Evolutionary conservation across 2,113 vertebrate species (phyloP).

Genomic region (Tamias sibiricus): DNA sequence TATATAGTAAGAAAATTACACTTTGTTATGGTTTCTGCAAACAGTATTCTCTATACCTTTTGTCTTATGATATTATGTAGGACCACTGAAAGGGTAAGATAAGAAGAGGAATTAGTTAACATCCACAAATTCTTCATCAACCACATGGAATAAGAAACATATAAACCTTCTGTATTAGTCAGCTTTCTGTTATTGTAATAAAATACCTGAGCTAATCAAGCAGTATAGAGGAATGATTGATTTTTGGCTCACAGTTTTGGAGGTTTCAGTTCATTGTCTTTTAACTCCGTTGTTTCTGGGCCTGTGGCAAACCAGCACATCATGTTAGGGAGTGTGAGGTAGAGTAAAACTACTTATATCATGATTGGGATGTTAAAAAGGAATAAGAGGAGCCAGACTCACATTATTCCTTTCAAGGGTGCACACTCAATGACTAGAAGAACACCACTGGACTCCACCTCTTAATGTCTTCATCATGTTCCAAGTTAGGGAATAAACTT

Average conservation of each 20-base stretch:
- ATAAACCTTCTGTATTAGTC: not conserved
- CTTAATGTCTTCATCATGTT: not conserved
- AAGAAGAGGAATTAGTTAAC: not conserved
- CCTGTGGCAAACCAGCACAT: not conserved
- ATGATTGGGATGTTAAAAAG: not conserved
- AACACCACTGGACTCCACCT: not conserved
- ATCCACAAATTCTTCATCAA: not conserved
- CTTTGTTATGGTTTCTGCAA: not conserved
- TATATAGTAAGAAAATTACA: not conserved
- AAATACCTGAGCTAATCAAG: not conserved
- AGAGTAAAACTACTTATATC: too few species aligned
- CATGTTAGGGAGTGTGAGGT: too few species aligned
- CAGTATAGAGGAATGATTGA: not conserved
- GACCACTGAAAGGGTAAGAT: not conserved
- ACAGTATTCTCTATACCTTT: not conserved
- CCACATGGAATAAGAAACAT: not conserved
- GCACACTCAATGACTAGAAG: rapidly evolving
- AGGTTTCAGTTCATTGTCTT: not conserved
- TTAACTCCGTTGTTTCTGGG: not conserved
- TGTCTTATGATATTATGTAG: not conserved
- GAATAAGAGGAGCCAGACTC: not conserved
- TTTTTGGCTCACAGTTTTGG: not conserved
- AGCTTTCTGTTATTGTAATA: not conserved
- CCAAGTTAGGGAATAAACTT: not conserved
- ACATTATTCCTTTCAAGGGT: not conserved